Evolutionary conservation across 2,113 vertebrate species (phyloP), one percentile per base, ranked within the genome.

Genomic region (Xiphophorus hellerii): DNA sequence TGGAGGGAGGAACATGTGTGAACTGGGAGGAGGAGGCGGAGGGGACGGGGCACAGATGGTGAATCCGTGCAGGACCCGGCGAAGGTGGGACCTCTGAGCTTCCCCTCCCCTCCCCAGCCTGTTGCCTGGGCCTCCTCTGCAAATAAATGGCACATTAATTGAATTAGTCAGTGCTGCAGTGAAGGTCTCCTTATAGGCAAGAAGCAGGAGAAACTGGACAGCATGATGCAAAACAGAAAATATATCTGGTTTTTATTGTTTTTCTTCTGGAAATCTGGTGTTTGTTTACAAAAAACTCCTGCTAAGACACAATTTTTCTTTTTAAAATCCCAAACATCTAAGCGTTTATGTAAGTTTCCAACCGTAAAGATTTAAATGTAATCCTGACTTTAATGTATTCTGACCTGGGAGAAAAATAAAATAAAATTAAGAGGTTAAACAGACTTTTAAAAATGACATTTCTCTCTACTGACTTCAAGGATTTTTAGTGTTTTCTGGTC

Each of bases 81-180:
- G 95, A 96, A 97, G 96, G 96, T 97, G 96, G 95, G 95, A 96
- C 96, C 95, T 95, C 95, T 84, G 92, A 96, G 96, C 88, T 87
- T 83, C 76, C 31, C 70, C 79, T 27, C 68, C 77, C 77, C 74
- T 3, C 76, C 77, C 76, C 77, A 72, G 81, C 80, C 84, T 78
- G 88, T 90, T 90, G 92, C 92, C 84, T 84, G 63, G 90, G 90
- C 92, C 85, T 90, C 90, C 69, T 88, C 86, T 67, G 85, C 95
- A 97, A 97, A 97, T 97, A 98, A 97, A 99, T 96, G 95, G 94
- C 94, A 95, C 95, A 97, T 98, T 98, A 98, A 98, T 98, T 98
- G 95, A 99, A 98, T 99, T 98, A 98, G 95, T 94, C 95, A 93
- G 94, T 0, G 95, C 95, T 95, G 96, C 96, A 94, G 95, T 89